Evolutionary conservation across 2,888 invertebrate genomes (phyloP).

Genomic region (Diarsia rubi): DNA sequence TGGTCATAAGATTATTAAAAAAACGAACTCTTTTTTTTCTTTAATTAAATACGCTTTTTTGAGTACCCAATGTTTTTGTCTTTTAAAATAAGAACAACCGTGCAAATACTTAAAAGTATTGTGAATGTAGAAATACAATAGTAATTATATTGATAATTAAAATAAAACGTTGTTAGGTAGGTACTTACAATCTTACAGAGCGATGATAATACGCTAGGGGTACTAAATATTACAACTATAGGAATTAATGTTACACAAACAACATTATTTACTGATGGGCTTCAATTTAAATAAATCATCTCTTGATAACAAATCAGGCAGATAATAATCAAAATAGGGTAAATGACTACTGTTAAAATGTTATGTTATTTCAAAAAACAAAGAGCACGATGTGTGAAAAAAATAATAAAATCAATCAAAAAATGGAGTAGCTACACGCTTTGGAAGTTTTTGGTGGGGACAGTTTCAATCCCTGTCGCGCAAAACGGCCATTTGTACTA

Average conservation of each 20-base stretch:
- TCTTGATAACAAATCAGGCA: background rate
- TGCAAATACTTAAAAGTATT: slow-evolving; percentile 56
- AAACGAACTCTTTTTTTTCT: slow-evolving; percentile 23
- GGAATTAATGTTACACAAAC: slow-evolving; percentile 35
- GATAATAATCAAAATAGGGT: background rate
- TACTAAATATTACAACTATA: slow-evolving; percentile 55
- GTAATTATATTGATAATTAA: slow-evolving; percentile 29
- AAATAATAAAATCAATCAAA: too few species aligned
- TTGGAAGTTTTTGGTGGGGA: too few species aligned
- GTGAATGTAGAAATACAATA: slow-evolving; percentile 36
- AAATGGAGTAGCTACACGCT: too few species aligned
- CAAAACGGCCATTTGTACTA: too few species aligned
- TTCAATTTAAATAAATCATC: background rate
- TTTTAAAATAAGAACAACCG: background rate
- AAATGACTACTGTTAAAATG: too few species aligned
- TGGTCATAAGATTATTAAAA: slow-evolving; percentile 23
- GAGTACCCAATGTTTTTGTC: background rate
- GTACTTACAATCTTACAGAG: slow-evolving; percentile 59
- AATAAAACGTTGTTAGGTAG: slow-evolving; percentile 38
- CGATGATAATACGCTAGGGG: slow-evolving; percentile 47
- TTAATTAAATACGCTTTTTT: background rate
- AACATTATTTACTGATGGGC: background rate
- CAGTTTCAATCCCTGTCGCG: too few species aligned
- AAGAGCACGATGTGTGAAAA: too few species aligned
- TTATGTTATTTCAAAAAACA: too few species aligned